Evolutionary conservation across 2,797 vertebrate genomes (phyloP), one percentile per base, ranked within the genome.

Genomic region (Zalophus californianus): DNA sequence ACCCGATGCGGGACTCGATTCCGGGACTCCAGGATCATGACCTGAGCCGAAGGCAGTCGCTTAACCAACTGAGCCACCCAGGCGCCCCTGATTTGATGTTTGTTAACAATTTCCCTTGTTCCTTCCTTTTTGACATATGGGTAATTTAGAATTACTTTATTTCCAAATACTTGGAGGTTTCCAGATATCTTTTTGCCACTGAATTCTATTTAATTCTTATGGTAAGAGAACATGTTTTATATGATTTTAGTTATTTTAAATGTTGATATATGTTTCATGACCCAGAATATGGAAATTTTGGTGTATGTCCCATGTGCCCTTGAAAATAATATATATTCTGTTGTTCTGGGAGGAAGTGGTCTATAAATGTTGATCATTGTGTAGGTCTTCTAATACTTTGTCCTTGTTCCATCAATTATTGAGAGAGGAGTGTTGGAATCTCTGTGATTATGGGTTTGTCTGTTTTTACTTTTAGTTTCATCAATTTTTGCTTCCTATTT

Each of bases 121-220:
- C 66, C 72, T 86, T 85, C 80, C 9, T 90, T 16, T 38, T 54
- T 90, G 66, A n/a, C 44, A 21, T 52, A 60, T 4, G 41, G 11
- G n/a, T 64, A 50, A 82, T 58, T 92, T 60, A 75, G 32, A 92
- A 35, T 52, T 68, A 6, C 41, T 66, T 86, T 52, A 41, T 89
- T 54, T 64, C 18, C 52, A 89, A 27, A 79, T 41, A 38, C 38
- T 56, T 78, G 5, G 62, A 79, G 77, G 35, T 89, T 93, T 96
- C 35, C 29, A 62, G 52, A 18, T 78, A 56, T 88, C 27, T 52
- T 62, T 70, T 29, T 72, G n/a, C 38, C 84, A 56, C 1, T 77
- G 20, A 25, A 60, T 29, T 95, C 68, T 60, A 90, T 70, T 96
- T 85, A 84, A 84, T 92, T 79, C 41, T 66, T 72, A 80, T 15